phyloP scores from a whole-genome alignment of 1,140 invertebrate genomes.

The Thaumatotibia leucotreta region DNA sequence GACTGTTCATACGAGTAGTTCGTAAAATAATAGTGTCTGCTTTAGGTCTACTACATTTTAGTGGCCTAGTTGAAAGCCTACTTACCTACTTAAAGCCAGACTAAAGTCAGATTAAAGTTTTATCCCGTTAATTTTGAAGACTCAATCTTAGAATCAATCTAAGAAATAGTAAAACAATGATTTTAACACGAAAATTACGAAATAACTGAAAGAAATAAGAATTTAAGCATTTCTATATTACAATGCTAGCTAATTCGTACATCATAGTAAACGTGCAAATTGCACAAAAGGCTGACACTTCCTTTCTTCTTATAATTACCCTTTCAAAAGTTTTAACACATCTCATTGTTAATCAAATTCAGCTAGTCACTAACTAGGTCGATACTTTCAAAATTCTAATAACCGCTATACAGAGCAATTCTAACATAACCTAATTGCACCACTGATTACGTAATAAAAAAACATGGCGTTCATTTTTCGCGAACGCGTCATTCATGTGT shows the following conservation, averaged over 20 bases:
- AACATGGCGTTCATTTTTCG: not conserved
- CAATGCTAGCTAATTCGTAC: not conserved
- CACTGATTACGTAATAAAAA: not conserved
- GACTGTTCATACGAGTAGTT: too few relatives aligned
- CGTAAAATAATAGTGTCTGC: too few relatives aligned
- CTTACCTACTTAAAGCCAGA: too few relatives aligned
- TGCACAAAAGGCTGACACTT: not conserved
- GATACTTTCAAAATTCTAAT: slow-evolving; percentile 7
- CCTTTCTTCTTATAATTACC: not conserved
- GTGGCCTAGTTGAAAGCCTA: too few relatives aligned
- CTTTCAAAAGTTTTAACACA: not conserved
- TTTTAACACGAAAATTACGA: too few relatives aligned
- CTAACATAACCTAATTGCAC: slow-evolving; percentile 3
- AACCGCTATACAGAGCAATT: not conserved
- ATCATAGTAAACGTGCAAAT: not conserved
- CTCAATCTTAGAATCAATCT: too few relatives aligned
- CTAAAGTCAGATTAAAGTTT: too few relatives aligned
- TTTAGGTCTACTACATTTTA: too few relatives aligned
- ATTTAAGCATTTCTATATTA: too few relatives aligned
- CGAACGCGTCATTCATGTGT: not conserved
- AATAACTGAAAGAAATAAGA: too few relatives aligned
- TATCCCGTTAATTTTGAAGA: too few relatives aligned
- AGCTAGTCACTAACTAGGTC: not conserved
- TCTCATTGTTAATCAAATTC: not conserved
- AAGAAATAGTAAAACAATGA: too few relatives aligned